Percentiles rank a stretch among this genome's conserved stretches.
These are phyloP conservation scores for Sceloporus undulatus DNA, from an alignment of 2,113 vertebrate genomes.

Conservation along the genomic window DNA sequence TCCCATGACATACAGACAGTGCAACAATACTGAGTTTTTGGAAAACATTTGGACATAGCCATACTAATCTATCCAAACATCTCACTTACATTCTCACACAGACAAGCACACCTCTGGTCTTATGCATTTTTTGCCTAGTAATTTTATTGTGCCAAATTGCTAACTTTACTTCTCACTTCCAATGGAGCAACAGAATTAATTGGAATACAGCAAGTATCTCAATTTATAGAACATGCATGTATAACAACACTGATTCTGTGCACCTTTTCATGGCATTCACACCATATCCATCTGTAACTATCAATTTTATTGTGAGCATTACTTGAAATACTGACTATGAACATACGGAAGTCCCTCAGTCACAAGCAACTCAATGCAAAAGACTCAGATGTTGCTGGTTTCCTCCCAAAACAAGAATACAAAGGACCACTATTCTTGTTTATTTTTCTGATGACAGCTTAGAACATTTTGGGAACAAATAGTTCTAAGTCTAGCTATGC, in stretches of 20 bases:
- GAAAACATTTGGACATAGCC: neutral
- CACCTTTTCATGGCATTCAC: conserved; percentile 10
- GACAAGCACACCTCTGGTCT: neutral
- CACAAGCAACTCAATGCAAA: neutral
- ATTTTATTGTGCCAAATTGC: conserved; percentile 15
- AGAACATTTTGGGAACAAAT: conserved; percentile 17
- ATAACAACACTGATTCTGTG: conserved; percentile 5
- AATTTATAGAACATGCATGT: conserved; percentile 29
- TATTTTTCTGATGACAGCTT: neutral
- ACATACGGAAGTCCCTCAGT: neutral
- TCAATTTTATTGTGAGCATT: conserved; percentile 19
- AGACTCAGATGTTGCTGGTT: neutral
- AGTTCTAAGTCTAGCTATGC: neutral
- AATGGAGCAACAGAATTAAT: conserved; percentile 31
- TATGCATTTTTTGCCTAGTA: conserved; percentile 15
- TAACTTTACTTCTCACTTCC: conserved; percentile 19
- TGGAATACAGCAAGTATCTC: conserved; percentile 25
- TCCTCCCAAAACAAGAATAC: neutral
- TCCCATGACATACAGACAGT: neutral
- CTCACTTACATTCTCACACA: neutral
- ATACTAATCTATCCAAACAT: neutral
- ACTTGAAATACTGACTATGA: neutral
- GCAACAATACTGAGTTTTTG: neutral
- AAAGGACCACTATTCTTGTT: neutral
- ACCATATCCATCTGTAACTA: neutral